Base-by-base conservation (phyloP, 2,888 invertebrate genomes). In the Scelioninae gen. 2 region DNA sequence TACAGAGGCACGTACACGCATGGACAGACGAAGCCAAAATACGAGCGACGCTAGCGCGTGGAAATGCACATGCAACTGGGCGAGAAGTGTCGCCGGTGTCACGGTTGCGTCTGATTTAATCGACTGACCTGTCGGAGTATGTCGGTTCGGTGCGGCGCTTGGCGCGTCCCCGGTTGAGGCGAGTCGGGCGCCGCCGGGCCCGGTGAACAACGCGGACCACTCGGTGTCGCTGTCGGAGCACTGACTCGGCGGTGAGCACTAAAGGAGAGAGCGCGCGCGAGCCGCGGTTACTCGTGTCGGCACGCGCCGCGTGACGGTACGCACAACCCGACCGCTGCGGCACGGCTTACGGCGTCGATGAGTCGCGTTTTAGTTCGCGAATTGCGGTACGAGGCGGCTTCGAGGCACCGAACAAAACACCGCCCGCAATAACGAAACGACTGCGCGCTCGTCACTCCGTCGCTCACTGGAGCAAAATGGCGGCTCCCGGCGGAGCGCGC, bases 391-490 rank as follows among this genome's bases (percentile, higher is more conserved):
- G 10, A 22, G 55, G 41, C 64, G 64, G 53, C 37, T 45, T 33
- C 16, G 43, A 45, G 53, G 46, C 46, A 72, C 74, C 73, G 78
- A 71, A 78, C 73, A 79, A 74, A 78, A 78, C 76, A 74, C 76
- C 77, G 76, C 78, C 79, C 76, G 78, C 73, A 73, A 76, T 58
- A 67, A 65, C 78, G 65, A 75, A 74, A 72, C 60, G 64, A 78
- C 78, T 80, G 80, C 78, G 50, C 67, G 81, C 80, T 83, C 81
- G 81, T 81, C 78, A 83, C 84, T 83, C 81, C 83, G 82, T 83
- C 82, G 83, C 82, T 82, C 81, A 79, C 84, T 82, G 81, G 81
- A 84, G 81, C 83, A 84, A 84, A 84, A 84, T 84, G 84, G 84
- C 84, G 83, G 83, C 83, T 80, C 83, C 84, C 83, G 83, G 80